phyloP scores from a whole-genome alignment of 2,888 invertebrate species.

The Hartigia nigra region DNA sequence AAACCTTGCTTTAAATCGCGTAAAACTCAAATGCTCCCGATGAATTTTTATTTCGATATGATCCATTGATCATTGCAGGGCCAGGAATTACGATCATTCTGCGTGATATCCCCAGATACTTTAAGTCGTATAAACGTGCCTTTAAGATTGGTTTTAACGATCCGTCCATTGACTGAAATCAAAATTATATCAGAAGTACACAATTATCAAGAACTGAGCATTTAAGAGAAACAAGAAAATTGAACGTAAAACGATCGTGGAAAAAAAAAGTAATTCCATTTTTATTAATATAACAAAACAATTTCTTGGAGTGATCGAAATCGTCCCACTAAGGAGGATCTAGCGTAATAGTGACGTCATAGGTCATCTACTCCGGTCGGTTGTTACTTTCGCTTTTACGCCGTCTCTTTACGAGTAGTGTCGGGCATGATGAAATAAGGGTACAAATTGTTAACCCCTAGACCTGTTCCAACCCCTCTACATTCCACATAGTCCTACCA shows the following conservation, averaged over 20 bases:
- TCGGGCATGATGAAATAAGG: constrained; percentile 28
- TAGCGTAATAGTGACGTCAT: constrained; percentile 9
- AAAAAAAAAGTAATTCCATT: neutral
- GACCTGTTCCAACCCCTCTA: constrained; percentile 8
- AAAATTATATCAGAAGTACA: neutral
- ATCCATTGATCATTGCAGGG: neutral
- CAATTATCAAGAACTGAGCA: neutral
- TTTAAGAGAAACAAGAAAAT: neutral
- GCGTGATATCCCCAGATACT: neutral
- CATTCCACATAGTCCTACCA: neutral
- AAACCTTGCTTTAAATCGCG: no score
- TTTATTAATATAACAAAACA: neutral
- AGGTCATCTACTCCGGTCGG: constrained; percentile 26
- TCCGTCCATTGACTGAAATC: neutral
- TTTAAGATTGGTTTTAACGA: neutral
- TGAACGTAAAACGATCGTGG: neutral
- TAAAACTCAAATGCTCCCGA: neutral
- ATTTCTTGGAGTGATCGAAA: neutral
- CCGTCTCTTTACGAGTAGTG: constrained; percentile 27
- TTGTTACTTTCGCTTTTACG: constrained; percentile 33
- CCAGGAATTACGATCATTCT: neutral
- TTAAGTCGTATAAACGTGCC: neutral
- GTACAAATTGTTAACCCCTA: constrained; percentile 31
- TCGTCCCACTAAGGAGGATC: neutral
- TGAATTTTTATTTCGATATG: neutral